These are phyloP conservation scores for Machaerirhynchus nigripectus DNA, from an alignment of 2,113 vertebrate genomes.

Conservation along the genomic window DNA sequence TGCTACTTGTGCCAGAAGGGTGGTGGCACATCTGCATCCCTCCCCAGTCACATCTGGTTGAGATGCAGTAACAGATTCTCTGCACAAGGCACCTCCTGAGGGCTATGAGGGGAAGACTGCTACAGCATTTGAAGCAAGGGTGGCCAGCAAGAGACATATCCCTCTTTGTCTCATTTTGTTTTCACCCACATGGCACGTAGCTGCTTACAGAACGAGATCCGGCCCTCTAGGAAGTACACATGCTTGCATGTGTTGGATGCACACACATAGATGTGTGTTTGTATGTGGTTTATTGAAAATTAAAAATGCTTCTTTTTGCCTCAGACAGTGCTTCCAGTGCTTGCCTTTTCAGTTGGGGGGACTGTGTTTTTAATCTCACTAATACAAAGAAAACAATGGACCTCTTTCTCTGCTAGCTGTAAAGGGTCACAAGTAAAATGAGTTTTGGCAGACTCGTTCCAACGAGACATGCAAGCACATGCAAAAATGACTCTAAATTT, in stretches of 20 bases:
- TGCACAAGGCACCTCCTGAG: not conserved
- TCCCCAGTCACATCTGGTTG: not conserved
- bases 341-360: slow-evolving; percentile 54
- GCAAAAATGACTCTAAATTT: slow-evolving; percentile 67
- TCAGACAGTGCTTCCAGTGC: slow-evolving; percentile 38
- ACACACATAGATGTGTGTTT: slow-evolving; percentile 12
- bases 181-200: not conserved
- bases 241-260: slow-evolving; percentile 1
- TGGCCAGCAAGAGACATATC: not conserved
- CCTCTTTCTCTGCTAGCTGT: slow-evolving; percentile 72
- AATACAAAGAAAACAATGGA: slow-evolving; percentile 72
- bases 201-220: not conserved
- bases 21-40: not conserved
- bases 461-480: slow-evolving; percentile 65
- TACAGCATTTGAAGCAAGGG: not conserved
- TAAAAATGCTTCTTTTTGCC: slow-evolving; percentile 51
- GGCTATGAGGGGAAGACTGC: not conserved
- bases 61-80: not conserved
- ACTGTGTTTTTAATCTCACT: slow-evolving; percentile 61
- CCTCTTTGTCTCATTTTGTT: not conserved
- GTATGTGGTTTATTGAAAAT: slow-evolving; percentile 27
- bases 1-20: not conserved
- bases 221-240: not conserved
- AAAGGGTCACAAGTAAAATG: slow-evolving; percentile 74
- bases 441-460: slow-evolving; percentile 59